Evolutionary conservation across 2,113 vertebrate species (phyloP).

Genomic region (Ictidomys tridecemlineatus): DNA sequence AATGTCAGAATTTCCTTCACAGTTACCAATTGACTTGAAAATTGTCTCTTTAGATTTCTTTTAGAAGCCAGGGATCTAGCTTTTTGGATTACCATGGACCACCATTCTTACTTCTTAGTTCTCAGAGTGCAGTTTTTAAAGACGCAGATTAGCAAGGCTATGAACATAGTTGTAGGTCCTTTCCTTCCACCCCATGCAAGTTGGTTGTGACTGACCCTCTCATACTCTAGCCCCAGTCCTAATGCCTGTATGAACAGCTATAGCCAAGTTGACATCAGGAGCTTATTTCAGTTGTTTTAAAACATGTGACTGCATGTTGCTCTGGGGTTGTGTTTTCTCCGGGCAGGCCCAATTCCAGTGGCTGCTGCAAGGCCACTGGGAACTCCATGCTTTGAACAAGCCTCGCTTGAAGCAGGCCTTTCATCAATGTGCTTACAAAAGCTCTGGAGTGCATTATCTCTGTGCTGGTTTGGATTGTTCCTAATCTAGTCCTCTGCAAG

Average conservation of each 20-base stretch:
- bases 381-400: neutral
- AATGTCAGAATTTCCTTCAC: neutral
- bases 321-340: neutral
- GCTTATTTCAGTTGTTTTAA: slow-evolving; percentile 5
- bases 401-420: neutral
- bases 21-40: neutral
- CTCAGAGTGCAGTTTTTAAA: neutral
- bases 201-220: neutral
- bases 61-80: neutral
- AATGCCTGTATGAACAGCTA: neutral
- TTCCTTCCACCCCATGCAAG: neutral
- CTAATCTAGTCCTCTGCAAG: neutral
- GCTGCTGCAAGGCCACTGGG: neutral
- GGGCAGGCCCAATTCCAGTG: accelerated
- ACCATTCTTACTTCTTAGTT: neutral
- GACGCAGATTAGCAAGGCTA: neutral
- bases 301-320: neutral
- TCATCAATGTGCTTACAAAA: neutral
- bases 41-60: neutral
- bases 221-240: neutral
- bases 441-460: neutral
- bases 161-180: accelerated
- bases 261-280: accelerated
- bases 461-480: neutral
- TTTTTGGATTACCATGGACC: neutral